Conservation (phyloP, 2,888 invertebrate species). For the Drosophila sordidapex region DNA sequence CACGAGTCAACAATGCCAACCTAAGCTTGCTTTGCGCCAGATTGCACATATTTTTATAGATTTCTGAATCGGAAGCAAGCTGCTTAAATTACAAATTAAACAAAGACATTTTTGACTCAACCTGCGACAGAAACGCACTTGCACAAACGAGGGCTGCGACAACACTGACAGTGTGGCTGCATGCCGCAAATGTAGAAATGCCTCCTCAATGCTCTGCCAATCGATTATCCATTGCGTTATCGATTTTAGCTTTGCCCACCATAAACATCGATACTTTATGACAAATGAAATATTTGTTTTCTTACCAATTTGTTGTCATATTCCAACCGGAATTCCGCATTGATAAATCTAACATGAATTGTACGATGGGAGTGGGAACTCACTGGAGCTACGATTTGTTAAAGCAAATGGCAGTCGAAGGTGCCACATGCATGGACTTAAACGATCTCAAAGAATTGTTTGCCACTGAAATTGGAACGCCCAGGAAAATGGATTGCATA, state of each 20-base stretch:
- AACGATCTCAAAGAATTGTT: conserved; percentile 68
- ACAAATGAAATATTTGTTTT: background rate
- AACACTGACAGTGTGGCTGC: conserved; percentile 49
- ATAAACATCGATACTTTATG: background rate
- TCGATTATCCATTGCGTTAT: background rate
- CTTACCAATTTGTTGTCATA: background rate
- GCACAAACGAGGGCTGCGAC: conserved; percentile 58
- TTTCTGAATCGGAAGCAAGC: conserved; percentile 32
- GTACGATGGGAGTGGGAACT: conserved; percentile 7
- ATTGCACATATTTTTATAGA: conserved; percentile 48
- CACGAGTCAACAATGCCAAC: conserved; percentile 12
- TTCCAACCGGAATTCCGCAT: background rate
- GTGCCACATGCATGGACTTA: conserved; percentile 43
- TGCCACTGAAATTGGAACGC: conserved; percentile 69
- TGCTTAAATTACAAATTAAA: conserved; percentile 53
- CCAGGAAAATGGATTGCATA: conserved; percentile 71
- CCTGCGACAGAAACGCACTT: conserved; percentile 54
- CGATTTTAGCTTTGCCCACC: background rate
- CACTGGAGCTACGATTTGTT: conserved; percentile 74
- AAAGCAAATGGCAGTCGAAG: conserved; percentile 56
- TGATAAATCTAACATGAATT: background rate
- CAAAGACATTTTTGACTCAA: conserved; percentile 55
- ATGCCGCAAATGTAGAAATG: conserved; percentile 9
- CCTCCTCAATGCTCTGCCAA: background rate
- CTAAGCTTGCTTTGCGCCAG: conserved; percentile 5